Evolutionary conservation across 1,140 invertebrate genomes (phyloP).

Genomic region (Drosophila pectinifera): DNA sequence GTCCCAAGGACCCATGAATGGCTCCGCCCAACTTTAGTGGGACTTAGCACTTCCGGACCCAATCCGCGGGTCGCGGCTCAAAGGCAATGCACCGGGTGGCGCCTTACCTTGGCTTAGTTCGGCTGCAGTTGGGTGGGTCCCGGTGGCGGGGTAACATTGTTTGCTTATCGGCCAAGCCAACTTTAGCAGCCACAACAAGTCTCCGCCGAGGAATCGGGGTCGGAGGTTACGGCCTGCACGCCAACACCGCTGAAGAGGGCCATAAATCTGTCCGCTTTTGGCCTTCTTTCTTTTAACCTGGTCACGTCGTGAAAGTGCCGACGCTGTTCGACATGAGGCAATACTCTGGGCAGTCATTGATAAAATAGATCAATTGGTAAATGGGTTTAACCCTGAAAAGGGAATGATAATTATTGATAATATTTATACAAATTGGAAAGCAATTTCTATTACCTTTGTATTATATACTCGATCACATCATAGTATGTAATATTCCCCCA

Average conservation of each 20-base stretch:
- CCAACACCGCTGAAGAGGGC: slow-evolving; percentile 32
- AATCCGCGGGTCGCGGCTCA: slow-evolving; percentile 13
- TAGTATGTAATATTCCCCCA: background rate
- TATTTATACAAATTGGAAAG: too few relatives aligned
- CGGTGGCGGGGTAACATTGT: slow-evolving; percentile 20
- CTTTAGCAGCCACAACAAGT: slow-evolving; percentile 67
- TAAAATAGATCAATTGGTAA: slow-evolving; percentile 19
- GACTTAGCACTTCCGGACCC: slow-evolving; percentile 27
- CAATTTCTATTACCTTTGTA: too few relatives aligned
- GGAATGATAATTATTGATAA: background rate
- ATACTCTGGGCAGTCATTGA: slow-evolving; percentile 15
- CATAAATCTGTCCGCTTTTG: slow-evolving; percentile 37
- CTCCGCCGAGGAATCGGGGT: slow-evolving; percentile 30
- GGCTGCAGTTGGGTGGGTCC: slow-evolving; percentile 8
- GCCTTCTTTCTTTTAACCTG: slow-evolving; percentile 24
- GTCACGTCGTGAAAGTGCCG: slow-evolving; percentile 22
- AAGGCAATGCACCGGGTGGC: slow-evolving; percentile 28
- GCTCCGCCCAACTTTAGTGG: slow-evolving; percentile 11
- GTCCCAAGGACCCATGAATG: background rate
- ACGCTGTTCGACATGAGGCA: slow-evolving; percentile 7
- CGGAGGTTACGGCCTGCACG: slow-evolving; percentile 48
- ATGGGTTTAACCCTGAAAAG: background rate
- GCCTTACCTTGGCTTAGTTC: slow-evolving; percentile 69
- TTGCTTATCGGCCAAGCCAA: slow-evolving; percentile 62
- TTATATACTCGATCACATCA: too few relatives aligned